Conservation (phyloP, 2,113 vertebrate species). For the Alosa alosa region DNA sequence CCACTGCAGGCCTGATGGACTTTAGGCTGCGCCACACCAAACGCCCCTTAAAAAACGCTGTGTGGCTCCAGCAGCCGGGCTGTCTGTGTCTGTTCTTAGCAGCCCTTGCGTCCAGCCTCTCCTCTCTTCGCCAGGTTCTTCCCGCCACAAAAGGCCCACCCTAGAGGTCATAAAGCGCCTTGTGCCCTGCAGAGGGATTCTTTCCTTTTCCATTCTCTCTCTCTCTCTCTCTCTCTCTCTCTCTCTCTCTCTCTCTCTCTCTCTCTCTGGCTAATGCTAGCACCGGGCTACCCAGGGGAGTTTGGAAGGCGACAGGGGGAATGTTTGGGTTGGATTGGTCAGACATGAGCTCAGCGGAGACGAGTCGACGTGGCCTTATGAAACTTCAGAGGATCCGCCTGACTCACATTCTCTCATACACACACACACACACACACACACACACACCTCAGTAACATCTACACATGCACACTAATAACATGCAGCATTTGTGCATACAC, state of each 20-base stretch:
- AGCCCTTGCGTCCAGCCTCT: not conserved
- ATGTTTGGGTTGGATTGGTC: not conserved
- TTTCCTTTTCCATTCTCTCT: not conserved
- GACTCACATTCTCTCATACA: not conserved
- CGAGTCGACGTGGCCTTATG: not conserved
- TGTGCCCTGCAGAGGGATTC: not conserved
- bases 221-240: too few species aligned
- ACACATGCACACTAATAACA: not conserved
- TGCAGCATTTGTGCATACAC: not conserved
- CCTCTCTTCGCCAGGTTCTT: not conserved
- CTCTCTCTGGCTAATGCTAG: not conserved
- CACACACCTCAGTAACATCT: not conserved
- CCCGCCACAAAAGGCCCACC: not conserved
- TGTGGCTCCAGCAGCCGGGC: not conserved
- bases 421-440: not conserved
- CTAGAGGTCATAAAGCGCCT: not conserved
- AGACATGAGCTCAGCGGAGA: slow-evolving; percentile 1
- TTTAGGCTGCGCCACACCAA: too few species aligned
- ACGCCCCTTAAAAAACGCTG: too few species aligned
- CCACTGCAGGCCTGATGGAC: too few species aligned
- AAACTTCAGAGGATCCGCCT: not conserved
- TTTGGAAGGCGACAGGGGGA: not conserved
- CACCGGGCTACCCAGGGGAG: not conserved
- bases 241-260: too few species aligned
- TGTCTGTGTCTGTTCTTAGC: not conserved